Evolutionary conservation across 1,140 invertebrate species (phyloP).

Genomic region (Phenacoccus solenopsis): DNA sequence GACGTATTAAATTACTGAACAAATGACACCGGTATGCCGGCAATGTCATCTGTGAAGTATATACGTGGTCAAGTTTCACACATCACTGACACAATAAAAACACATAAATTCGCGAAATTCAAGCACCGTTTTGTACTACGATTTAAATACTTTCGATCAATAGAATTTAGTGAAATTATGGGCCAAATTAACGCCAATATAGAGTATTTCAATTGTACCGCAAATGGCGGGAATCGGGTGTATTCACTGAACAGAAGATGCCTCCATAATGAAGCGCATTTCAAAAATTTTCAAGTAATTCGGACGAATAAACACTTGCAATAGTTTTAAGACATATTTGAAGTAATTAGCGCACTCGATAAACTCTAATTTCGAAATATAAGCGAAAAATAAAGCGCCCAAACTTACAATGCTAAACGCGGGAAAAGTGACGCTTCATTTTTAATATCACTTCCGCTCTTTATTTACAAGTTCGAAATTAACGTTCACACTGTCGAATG

Average conservation of each 20-base stretch:
- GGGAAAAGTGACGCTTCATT: conserved; percentile 1
- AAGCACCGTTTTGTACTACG: neutral
- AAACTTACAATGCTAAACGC: neutral
- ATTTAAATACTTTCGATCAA: neutral
- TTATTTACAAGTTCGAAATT: neutral
- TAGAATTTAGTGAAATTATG: neutral
- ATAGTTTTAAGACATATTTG: too few species aligned
- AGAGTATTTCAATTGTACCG: neutral
- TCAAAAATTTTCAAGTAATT: neutral
- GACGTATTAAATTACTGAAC: neutral
- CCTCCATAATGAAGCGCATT: neutral
- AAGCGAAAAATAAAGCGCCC: neutral
- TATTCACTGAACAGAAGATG: neutral
- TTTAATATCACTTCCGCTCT: neutral
- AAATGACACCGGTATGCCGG: neutral
- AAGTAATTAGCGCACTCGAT: neutral
- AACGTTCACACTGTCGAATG: neutral
- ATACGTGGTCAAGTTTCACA: neutral
- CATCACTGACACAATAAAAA: neutral
- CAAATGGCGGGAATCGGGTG: neutral
- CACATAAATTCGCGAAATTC: neutral
- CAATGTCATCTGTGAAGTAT: neutral
- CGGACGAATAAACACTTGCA: neutral
- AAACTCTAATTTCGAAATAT: neutral
- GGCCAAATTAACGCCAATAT: neutral